Evolutionary conservation across 2,797 vertebrate genomes (phyloP).

Genomic region (Sylvilagus floridanus): DNA sequence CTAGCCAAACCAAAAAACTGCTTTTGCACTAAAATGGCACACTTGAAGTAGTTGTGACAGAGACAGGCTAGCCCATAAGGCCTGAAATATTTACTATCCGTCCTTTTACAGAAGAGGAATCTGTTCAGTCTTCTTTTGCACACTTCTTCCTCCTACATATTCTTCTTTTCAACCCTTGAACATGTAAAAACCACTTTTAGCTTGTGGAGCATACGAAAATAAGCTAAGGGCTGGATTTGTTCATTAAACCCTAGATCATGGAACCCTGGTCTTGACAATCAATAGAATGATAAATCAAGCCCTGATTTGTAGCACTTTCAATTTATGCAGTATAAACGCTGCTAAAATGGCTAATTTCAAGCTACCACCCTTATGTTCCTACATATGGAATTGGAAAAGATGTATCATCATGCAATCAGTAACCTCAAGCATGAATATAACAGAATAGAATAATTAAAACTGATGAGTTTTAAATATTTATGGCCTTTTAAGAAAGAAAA

Average conservation of each 20-base stretch:
- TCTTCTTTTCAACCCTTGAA: conserved; percentile 35
- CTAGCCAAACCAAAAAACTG: background rate
- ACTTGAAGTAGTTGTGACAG: background rate
- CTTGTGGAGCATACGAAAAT: background rate
- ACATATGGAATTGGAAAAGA: too few species aligned
- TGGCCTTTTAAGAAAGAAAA: conserved; percentile 25
- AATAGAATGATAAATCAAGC: background rate
- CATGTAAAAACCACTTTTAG: background rate
- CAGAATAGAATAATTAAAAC: background rate
- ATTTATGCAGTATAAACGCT: conserved; percentile 46
- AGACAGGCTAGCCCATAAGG: background rate
- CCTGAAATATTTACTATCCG: background rate
- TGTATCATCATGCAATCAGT: background rate
- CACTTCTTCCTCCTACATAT: background rate
- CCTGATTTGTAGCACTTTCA: conserved; percentile 14
- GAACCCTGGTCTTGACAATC: background rate
- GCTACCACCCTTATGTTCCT: background rate
- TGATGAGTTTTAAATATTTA: conserved; percentile 32
- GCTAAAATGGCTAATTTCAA: background rate
- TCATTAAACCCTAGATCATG: background rate
- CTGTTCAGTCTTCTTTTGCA: background rate
- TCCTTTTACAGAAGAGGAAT: background rate
- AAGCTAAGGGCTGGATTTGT: conserved; percentile 17
- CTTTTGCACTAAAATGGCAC: background rate
- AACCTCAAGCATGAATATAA: background rate